Evolutionary conservation across 2,888 invertebrate genomes (phyloP), one percentile per base, ranked within the genome.

Genomic region (Allophyes oxyacanthae): DNA sequence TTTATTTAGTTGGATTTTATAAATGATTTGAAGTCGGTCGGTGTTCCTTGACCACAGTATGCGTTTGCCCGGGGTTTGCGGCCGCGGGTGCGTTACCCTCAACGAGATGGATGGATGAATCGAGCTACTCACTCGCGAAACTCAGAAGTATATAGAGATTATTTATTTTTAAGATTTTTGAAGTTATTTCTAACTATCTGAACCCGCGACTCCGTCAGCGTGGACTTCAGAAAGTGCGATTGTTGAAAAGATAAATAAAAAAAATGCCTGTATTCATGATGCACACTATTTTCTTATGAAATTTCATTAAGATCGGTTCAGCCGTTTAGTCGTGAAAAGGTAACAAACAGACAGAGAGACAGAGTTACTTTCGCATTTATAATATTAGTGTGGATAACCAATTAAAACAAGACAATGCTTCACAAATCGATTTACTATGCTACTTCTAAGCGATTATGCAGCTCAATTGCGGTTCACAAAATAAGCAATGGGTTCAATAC

Each of bases 41-140:
- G 66, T 66, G 55, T 55, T 46, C 30, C 44, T 57, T 65, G 71
- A 81, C 81, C 81, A 74, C 81, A 80, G 52, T 60, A 64, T 73
- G 72, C 66, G 30, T 64, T 68, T 74, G 62, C 60, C 48, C 48
- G 60, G 43, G 42, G 67, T 66, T 72, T 74, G 82, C 61, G 77
- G 77, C 75, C 63, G 55, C 66, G 59, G 66, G 77, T 75, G 72
- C 82, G 65, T 83, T 82, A 79, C 79, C 81, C 74, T 71, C 57
- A 32, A 56, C 54, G 40, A 65, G 71, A 72, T 67, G 68, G 64
- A 67, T 66, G 63, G 61, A 48, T 41, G 42, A 63, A 63, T 50
- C 54, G 54, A 73, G 49, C 60, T 68, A 51, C 51, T n/a, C n/a
- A n/a, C n/a, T n/a, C n/a, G n/a, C n/a, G 64, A 61, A 65, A 60